Percentiles rank a stretch among this genome's conserved stretches.
phyloP scores from a whole-genome alignment of 2,888 invertebrate species.

The Machimus rusticus region DNA sequence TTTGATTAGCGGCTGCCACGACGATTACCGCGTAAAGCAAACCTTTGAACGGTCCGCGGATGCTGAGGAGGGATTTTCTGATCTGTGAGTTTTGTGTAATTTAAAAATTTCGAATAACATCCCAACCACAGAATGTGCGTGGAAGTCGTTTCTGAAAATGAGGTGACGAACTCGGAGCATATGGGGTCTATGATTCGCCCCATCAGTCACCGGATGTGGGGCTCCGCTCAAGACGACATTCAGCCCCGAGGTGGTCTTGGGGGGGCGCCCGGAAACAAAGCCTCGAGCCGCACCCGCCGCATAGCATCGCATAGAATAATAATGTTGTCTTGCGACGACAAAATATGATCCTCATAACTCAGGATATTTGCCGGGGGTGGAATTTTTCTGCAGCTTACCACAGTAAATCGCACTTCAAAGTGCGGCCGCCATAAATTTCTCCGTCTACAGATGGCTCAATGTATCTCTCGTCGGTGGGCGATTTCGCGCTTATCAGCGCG shows the following conservation, averaged over 20 bases:
- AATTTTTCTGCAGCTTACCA: slow-evolving; percentile 1
- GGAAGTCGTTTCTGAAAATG: background rate
- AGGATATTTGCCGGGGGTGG: background rate
- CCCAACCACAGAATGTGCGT: background rate
- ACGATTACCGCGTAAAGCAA: background rate
- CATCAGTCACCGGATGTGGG: background rate
- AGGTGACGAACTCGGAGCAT: background rate
- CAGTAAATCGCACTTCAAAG: slow-evolving; percentile 14
- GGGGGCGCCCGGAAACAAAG: background rate
- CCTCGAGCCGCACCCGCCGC: background rate
- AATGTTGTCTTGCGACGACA: background rate
- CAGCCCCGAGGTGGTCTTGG: background rate
- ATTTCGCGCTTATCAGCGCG: background rate
- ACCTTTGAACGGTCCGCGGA: background rate
- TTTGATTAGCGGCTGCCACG: background rate
- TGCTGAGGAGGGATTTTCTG: background rate
- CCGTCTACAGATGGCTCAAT: background rate
- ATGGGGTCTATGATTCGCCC: background rate
- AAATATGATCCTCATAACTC: slow-evolving; percentile 21
- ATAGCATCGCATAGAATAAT: background rate
- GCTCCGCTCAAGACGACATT: background rate
- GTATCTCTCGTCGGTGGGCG: background rate
- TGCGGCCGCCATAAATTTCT: slow-evolving; percentile 1
- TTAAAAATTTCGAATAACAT: background rate
- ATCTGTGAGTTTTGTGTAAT: background rate